Conservation (phyloP, 2,113 vertebrate genomes). For the Pungitius pungitius region DNA sequence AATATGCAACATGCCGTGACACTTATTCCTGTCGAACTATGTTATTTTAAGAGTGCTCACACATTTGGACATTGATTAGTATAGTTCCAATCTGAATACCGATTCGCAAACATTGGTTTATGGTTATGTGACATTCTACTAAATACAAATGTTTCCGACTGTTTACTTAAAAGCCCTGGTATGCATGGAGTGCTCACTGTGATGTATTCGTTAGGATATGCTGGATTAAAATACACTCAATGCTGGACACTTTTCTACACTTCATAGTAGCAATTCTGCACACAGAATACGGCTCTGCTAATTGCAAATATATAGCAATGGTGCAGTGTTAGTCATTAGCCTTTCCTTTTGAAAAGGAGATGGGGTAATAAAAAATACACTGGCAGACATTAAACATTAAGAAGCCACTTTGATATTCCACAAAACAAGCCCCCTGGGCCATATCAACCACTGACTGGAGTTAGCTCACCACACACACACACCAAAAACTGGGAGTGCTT, state of each 20-base stretch:
- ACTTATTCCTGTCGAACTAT: background rate
- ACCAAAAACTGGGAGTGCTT: conserved; percentile 63
- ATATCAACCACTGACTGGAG: conserved; percentile 63
- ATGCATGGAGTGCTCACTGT: conserved; percentile 10
- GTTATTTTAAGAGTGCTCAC: background rate
- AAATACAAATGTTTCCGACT: conserved; percentile 11
- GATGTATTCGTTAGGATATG: conserved; percentile 30
- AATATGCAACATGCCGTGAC: background rate
- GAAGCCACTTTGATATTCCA: conserved; percentile 75
- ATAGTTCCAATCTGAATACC: background rate
- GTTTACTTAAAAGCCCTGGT: conserved; percentile 23
- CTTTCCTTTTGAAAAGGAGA: conserved; percentile 80
- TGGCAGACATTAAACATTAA: conserved; percentile 79
- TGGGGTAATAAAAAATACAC: conserved; percentile 79
- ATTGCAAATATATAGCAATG: conserved; percentile 72
- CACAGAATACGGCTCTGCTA: conserved; percentile 63
- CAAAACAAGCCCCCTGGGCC: conserved; percentile 75
- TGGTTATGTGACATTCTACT: background rate
- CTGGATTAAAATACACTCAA: conserved; percentile 32
- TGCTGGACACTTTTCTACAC: conserved; percentile 34
- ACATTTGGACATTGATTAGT: background rate
- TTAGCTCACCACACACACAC: conserved; percentile 66
- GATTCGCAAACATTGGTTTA: background rate
- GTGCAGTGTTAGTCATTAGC: conserved; percentile 72
- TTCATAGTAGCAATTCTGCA: conserved; percentile 60